These are phyloP conservation scores for Melinopterus prodromus DNA, from an alignment of 2,888 invertebrate species.

Conservation along the genomic window DNA sequence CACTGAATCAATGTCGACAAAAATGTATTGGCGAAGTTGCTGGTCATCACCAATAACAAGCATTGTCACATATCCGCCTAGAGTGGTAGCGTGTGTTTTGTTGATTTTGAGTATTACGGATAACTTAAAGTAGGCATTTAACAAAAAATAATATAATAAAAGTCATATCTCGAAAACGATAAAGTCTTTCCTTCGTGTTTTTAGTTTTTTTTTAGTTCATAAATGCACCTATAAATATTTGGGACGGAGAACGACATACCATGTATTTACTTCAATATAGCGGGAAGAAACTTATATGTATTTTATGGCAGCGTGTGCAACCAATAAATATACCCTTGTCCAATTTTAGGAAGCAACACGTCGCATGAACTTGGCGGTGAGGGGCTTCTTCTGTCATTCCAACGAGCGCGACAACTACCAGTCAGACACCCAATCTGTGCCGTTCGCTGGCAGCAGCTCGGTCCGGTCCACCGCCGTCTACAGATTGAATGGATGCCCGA, in stretches of 20 bases:
- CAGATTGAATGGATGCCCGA: constrained; percentile 44
- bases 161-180: too few relatives aligned
- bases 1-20: too few relatives aligned
- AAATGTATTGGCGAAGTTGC: too few relatives aligned
- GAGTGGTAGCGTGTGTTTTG: too few relatives aligned
- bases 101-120: too few relatives aligned
- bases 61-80: too few relatives aligned
- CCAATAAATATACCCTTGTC: constrained; percentile 26
- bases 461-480: constrained; percentile 43
- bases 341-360: constrained; percentile 58
- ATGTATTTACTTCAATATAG: neutral
- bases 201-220: too few relatives aligned
- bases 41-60: too few relatives aligned
- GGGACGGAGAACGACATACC: neutral
- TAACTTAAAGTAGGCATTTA: too few relatives aligned
- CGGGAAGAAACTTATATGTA: neutral
- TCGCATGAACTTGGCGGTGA: constrained; percentile 56
- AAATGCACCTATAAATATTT: too few relatives aligned
- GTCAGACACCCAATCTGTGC: constrained; percentile 50
- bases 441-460: constrained; percentile 41
- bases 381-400: constrained; percentile 49
- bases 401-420: constrained; percentile 48
- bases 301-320: neutral
- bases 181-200: too few relatives aligned
- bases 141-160: too few relatives aligned